Conservation (phyloP, 2,113 vertebrate species). For the Smithornis capensis region DNA sequence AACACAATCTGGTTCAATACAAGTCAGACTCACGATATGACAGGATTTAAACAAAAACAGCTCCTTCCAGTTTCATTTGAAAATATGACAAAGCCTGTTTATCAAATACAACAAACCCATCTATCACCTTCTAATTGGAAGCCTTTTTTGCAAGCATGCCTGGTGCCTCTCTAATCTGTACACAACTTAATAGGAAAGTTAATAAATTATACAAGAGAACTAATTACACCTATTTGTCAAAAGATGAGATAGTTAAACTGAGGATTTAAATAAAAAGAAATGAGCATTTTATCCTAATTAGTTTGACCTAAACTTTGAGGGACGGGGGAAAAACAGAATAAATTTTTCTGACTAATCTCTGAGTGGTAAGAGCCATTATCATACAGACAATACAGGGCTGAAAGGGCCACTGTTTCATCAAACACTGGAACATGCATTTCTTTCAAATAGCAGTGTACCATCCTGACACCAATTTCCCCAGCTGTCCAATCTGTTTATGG, state of each 20-base stretch:
- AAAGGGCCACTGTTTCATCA: background rate
- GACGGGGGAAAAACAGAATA: conserved; percentile 31
- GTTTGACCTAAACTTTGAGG: conserved; percentile 58
- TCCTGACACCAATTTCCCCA: background rate
- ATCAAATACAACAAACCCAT: conserved; percentile 60
- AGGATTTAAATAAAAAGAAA: conserved; percentile 60
- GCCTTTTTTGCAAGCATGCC: conserved; percentile 44
- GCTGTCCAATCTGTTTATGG: background rate
- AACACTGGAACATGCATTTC: background rate
- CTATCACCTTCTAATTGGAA: conserved; percentile 66
- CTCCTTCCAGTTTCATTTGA: conserved; percentile 27
- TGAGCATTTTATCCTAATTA: conserved; percentile 69
- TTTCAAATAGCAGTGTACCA: background rate
- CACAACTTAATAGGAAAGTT: conserved; percentile 61
- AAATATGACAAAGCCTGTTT: conserved; percentile 61
- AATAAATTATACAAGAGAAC: conserved; percentile 72
- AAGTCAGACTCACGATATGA: background rate
- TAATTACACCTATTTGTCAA: conserved; percentile 77
- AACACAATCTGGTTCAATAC: background rate
- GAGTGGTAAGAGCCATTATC: background rate
- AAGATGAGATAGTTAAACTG: conserved; percentile 60
- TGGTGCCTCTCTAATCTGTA: conserved; percentile 57
- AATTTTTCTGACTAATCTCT: background rate
- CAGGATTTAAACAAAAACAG: conserved; percentile 13
- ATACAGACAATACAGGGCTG: background rate